Conservation (phyloP, 2,888 invertebrate genomes). For the Pseudococcus viburni region DNA sequence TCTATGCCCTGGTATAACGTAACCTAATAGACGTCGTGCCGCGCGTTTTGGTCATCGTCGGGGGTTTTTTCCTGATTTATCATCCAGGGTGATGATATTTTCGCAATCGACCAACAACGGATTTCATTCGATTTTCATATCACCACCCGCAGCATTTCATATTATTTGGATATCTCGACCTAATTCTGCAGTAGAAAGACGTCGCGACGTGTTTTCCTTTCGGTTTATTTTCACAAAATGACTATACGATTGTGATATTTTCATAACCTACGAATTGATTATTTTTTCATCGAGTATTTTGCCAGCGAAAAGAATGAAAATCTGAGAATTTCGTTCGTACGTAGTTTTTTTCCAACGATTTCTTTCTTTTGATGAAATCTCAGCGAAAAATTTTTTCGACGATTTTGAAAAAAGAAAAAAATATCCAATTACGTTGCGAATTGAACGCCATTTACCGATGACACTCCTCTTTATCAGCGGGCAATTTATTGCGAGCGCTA, state of each 20-base stretch:
- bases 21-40: neutral
- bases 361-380: no score
- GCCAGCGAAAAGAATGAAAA: no score
- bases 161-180: no score
- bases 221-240: neutral
- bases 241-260: no score
- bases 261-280: neutral
- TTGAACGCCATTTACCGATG: neutral
- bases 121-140: neutral
- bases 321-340: no score
- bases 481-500: neutral
- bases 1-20: neutral
- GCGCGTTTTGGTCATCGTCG: neutral
- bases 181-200: neutral
- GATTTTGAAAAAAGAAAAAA: neutral
- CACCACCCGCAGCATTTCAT: neutral
- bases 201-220: neutral
- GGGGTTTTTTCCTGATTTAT: neutral
- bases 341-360: no score
- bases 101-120: neutral
- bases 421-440: neutral
- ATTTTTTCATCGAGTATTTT: neutral
- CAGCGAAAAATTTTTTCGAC: neutral
- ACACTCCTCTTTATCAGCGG: neutral
- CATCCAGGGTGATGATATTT: neutral